These are phyloP conservation scores for Hydropsyche betteni DNA, from an alignment of 2,888 invertebrate genomes.

Conservation along the genomic window DNA sequence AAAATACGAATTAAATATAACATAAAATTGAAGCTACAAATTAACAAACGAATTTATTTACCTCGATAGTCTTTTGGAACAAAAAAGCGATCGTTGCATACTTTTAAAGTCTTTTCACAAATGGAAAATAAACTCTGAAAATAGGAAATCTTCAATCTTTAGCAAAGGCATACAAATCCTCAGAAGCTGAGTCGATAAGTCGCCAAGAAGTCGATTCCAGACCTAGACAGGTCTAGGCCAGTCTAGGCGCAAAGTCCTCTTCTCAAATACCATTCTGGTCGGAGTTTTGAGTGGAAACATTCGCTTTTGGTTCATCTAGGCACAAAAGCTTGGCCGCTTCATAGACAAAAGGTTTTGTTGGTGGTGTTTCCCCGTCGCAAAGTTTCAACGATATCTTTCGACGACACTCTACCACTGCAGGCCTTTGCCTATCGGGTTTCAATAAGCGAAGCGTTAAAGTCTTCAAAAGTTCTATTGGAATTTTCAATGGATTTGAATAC, in stretches of 20 bases:
- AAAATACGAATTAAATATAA: too few species aligned
- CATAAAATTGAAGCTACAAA: too few species aligned
- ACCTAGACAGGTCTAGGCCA: not conserved
- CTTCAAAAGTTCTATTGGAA: not conserved
- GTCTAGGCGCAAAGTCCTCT: not conserved
- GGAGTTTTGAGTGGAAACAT: conserved; percentile 30
- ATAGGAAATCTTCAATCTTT: not conserved
- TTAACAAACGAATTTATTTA: too few species aligned
- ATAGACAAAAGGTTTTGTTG: conserved; percentile 34
- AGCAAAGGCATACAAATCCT: not conserved
- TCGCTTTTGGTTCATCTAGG: conserved; percentile 18
- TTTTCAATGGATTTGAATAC: too few species aligned
- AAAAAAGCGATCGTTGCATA: too few species aligned
- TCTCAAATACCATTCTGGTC: not conserved
- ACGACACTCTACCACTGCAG: too few species aligned
- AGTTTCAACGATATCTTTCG: not conserved
- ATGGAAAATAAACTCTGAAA: too few species aligned
- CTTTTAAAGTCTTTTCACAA: too few species aligned
- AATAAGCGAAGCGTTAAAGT: not conserved
- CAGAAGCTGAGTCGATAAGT: not conserved
- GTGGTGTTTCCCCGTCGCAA: not conserved
- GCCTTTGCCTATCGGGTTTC: not conserved
- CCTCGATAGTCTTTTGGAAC: too few species aligned
- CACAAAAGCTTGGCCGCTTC: conserved; percentile 13
- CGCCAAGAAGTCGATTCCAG: not conserved